phyloP scores from a whole-genome alignment of 2,797 vertebrate species.

The Periparus ater region DNA sequence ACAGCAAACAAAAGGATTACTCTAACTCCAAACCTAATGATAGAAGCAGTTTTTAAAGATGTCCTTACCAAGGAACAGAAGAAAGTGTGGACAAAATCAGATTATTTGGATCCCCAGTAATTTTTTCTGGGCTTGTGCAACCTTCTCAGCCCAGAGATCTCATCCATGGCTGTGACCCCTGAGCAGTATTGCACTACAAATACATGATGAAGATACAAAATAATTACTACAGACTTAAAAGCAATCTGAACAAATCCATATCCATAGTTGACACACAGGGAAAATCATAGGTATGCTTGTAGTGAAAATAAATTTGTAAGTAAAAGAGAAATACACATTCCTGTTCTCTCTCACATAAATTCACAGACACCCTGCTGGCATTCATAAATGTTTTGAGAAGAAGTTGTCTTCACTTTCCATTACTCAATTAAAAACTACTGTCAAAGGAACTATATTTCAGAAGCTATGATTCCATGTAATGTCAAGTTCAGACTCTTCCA shows the following conservation, averaged over 20 bases:
- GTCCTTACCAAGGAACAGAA: neutral
- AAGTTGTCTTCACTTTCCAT: neutral
- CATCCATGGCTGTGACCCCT: neutral
- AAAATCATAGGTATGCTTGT: neutral
- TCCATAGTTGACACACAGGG: neutral
- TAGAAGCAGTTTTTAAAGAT: neutral
- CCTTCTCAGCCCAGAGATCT: neutral
- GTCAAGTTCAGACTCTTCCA: neutral
- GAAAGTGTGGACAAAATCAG: neutral
- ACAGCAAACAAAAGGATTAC: neutral
- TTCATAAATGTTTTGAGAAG: neutral
- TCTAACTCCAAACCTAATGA: neutral
- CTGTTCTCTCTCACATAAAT: neutral
- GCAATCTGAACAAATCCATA: neutral
- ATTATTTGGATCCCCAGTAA: neutral
- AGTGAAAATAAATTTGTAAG: neutral
- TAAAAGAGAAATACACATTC: fast-evolving
- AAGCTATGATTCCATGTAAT: neutral
- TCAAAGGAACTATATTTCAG: neutral
- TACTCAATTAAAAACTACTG: neutral
- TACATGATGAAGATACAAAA: neutral
- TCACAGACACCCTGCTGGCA: neutral
- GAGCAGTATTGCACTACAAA: neutral
- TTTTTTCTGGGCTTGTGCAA: neutral
- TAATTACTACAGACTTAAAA: neutral